These are phyloP conservation scores for Morpho deidamia DNA, from an alignment of 2,888 invertebrate genomes.

Conservation along the genomic window DNA sequence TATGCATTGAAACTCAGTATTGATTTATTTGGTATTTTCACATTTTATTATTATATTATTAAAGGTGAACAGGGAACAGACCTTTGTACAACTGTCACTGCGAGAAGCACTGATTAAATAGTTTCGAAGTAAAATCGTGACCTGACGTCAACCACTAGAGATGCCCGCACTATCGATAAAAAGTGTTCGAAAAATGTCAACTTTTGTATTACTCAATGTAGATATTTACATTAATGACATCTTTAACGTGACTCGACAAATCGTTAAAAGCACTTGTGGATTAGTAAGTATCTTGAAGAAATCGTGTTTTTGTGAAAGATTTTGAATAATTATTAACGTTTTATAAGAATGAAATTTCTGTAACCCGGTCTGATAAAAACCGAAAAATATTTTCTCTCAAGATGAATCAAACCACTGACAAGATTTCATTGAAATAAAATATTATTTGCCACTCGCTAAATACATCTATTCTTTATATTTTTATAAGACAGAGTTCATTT, in stretches of 20 bases:
- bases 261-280: neutral
- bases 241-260: constrained; percentile 8
- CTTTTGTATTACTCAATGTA: constrained; percentile 12
- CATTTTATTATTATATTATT: too few species aligned
- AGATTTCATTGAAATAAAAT: too few species aligned
- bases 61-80: constrained; percentile 1
- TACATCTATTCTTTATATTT: too few species aligned
- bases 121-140: constrained; percentile 50
- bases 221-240: constrained; percentile 16
- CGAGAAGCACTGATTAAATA: constrained; percentile 48
- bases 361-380: too few species aligned
- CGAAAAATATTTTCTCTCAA: too few species aligned
- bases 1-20: too few species aligned
- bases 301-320: neutral
- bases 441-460: too few species aligned
- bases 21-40: too few species aligned
- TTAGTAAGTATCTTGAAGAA: neutral
- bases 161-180: constrained; percentile 29
- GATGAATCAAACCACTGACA: too few species aligned
- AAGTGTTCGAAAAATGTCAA: constrained; percentile 21
- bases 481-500: too few species aligned
- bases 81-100: constrained; percentile 49
- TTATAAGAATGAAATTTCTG: too few species aligned
- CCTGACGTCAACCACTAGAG: constrained; percentile 48
- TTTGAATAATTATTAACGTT: too few species aligned